Conservation (phyloP, 2,888 invertebrate species). For the Holacanthella duospinosa region DNA sequence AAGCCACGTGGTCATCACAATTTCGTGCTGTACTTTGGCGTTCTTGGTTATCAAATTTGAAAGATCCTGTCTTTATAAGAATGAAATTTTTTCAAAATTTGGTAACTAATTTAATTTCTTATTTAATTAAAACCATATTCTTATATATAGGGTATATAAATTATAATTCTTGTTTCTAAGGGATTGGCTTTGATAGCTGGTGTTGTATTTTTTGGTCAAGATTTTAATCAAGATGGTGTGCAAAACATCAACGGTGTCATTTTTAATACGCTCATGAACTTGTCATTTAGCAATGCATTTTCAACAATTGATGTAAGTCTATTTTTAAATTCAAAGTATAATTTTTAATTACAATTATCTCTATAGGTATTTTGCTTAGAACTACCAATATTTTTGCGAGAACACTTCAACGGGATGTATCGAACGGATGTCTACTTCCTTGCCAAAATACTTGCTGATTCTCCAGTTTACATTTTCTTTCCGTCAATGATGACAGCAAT, state of each 20-base stretch:
- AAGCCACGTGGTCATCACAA: conserved; percentile 78
- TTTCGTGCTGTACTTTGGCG: conserved; percentile 81
- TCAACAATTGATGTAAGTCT: conserved; percentile 61
- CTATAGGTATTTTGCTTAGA: conserved; percentile 12
- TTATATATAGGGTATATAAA: no score
- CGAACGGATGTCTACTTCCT: conserved; percentile 78
- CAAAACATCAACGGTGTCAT: conserved; percentile 89
- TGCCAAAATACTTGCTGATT: conserved; percentile 79
- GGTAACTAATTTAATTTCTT: conserved; percentile 50
- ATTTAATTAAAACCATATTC: neutral
- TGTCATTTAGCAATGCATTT: conserved; percentile 91
- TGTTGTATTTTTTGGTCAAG: conserved; percentile 75
- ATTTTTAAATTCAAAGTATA: neutral
- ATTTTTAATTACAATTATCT: neutral
- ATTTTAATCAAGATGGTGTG: conserved; percentile 72
- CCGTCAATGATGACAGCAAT: conserved; percentile 72
- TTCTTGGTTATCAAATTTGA: conserved; percentile 73
- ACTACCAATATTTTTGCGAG: conserved; percentile 5
- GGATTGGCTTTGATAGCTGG: conserved; percentile 79
- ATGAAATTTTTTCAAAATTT: conserved; percentile 81
- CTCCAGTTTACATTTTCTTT: conserved; percentile 73
- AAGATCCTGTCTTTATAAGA: conserved; percentile 82
- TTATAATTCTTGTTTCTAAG: conserved; percentile 46
- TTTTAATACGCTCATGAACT: conserved; percentile 78
- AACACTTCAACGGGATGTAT: no score